Conservation (phyloP, 2,888 invertebrate genomes). For the Yponomeuta cagnagella region DNA sequence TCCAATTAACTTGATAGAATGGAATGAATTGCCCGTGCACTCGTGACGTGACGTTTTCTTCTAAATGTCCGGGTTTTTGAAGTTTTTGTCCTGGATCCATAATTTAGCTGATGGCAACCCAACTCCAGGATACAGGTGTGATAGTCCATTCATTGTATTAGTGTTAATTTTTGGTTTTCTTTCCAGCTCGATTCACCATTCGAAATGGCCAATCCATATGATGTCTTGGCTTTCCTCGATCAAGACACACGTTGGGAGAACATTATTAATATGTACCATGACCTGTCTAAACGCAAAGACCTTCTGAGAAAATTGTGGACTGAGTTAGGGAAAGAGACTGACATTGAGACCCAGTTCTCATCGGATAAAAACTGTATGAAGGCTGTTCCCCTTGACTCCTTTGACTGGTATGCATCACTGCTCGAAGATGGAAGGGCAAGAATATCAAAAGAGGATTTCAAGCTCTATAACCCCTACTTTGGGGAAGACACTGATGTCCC, state of each 20-base stretch:
- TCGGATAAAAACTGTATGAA: slow-evolving; percentile 79
- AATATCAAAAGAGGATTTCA: slow-evolving; percentile 52
- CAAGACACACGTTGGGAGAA: slow-evolving; percentile 82
- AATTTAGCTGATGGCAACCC: too few species aligned
- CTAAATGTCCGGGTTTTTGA: too few species aligned
- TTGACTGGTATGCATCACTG: slow-evolving; percentile 80
- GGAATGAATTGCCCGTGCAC: too few species aligned
- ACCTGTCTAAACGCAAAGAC: slow-evolving; percentile 78
- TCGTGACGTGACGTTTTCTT: too few species aligned
- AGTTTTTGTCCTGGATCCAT: too few species aligned
- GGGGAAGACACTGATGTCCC: slow-evolving; percentile 62
- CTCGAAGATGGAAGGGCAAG: slow-evolving; percentile 73
- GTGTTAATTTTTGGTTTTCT: background rate
- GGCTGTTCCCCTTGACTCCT: slow-evolving; percentile 78
- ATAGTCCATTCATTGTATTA: too few species aligned
- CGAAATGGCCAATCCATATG: slow-evolving; percentile 82
- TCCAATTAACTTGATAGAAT: too few species aligned
- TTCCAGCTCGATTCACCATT: slow-evolving; percentile 83
- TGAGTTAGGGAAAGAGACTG: slow-evolving; percentile 74
- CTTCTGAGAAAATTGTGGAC: slow-evolving; percentile 78
- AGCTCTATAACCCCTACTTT: slow-evolving; percentile 33
- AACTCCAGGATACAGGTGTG: too few species aligned
- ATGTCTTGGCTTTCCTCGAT: slow-evolving; percentile 83
- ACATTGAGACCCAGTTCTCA: slow-evolving; percentile 76
- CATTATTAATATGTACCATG: slow-evolving; percentile 77